These are phyloP conservation scores for Merodon equestris DNA, from an alignment of 2,888 invertebrate genomes.

Conservation along the genomic window DNA sequence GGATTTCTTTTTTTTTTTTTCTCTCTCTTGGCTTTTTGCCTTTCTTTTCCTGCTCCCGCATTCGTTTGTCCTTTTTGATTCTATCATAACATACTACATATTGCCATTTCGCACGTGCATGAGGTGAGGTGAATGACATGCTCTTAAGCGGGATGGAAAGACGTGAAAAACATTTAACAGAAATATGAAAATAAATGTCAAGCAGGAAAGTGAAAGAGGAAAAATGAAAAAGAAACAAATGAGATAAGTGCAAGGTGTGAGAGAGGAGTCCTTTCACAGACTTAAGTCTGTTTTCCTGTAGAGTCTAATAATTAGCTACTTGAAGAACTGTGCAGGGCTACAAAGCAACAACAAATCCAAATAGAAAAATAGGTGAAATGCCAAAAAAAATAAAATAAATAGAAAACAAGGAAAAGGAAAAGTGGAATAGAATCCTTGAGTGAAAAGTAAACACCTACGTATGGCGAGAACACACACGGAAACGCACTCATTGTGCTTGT, in stretches of 20 bases:
- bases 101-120: slow-evolving; percentile 37
- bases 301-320: slow-evolving; percentile 71
- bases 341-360: slow-evolving; percentile 38
- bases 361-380: too few species aligned
- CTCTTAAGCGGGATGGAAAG: slow-evolving; percentile 1
- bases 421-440: slow-evolving; percentile 46
- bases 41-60: not conserved
- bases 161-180: slow-evolving; percentile 34
- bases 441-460: slow-evolving; percentile 38
- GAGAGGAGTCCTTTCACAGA: slow-evolving; percentile 28
- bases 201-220: not conserved
- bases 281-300: slow-evolving; percentile 38
- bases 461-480: slow-evolving; percentile 35
- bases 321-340: slow-evolving; percentile 71
- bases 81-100: too few species aligned
- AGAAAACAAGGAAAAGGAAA: slow-evolving; percentile 51
- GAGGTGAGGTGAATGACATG: slow-evolving; percentile 57
- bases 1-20: too few species aligned
- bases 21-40: slow-evolving; percentile 3
- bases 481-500: slow-evolving; percentile 33
- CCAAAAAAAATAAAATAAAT: slow-evolving; percentile 26
- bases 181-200: slow-evolving; percentile 11
- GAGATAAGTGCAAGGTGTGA: not conserved
- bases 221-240: not conserved
- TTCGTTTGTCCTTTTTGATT: too few species aligned